Evolutionary conservation across 2,888 invertebrate species (phyloP).

Genomic region (Acrobasis repandana): DNA sequence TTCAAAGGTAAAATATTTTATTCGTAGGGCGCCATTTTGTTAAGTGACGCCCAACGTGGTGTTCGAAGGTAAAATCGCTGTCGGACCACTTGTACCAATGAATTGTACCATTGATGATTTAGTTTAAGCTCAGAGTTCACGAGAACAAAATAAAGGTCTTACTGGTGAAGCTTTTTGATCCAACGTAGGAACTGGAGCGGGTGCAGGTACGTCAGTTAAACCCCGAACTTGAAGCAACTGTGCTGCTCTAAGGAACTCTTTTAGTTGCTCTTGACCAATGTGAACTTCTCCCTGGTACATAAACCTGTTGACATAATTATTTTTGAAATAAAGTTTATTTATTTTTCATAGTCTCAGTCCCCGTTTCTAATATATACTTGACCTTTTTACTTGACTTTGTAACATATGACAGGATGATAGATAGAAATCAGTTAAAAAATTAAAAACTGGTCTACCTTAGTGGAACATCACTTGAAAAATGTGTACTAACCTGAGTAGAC

Average conservation of each 20-base stretch:
- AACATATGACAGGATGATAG: too few relatives aligned
- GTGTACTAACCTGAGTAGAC: slow-evolving; percentile 86
- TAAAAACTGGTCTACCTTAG: background rate
- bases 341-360: too few relatives aligned
- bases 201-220: slow-evolving; percentile 89
- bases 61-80: background rate
- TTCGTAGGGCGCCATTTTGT: slow-evolving; percentile 6
- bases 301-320: slow-evolving; percentile 81
- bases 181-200: slow-evolving; percentile 70
- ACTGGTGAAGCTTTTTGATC: slow-evolving; percentile 89
- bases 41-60: slow-evolving; percentile 31
- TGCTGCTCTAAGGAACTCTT: slow-evolving; percentile 93
- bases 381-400: too few relatives aligned
- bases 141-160: slow-evolving; percentile 52
- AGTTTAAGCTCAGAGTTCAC: background rate
- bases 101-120: background rate
- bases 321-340: too few relatives aligned
- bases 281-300: slow-evolving; percentile 97
- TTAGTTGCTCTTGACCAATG: slow-evolving; percentile 93
- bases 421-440: too few relatives aligned
- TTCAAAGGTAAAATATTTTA: background rate
- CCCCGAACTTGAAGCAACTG: slow-evolving; percentile 94
- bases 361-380: too few relatives aligned
- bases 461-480: background rate
- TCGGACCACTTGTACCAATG: too few relatives aligned